Conservation (phyloP, 2,113 vertebrate genomes). For the Aspiorhynchus laticeps region DNA sequence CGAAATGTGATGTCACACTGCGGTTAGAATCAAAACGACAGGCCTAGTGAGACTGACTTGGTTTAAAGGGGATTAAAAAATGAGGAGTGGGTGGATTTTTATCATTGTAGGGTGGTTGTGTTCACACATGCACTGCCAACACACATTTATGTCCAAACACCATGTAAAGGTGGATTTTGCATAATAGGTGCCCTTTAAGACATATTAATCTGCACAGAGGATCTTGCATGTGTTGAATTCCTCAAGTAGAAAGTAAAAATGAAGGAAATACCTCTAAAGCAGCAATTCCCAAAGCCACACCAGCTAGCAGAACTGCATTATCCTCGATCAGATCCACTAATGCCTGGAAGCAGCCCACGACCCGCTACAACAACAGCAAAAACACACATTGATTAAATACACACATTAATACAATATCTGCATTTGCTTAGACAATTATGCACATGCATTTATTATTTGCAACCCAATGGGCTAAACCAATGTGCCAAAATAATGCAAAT, state of each 20-base stretch:
- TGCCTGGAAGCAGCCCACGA: constrained; percentile 56
- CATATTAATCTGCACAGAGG: not conserved
- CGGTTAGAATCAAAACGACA: no score
- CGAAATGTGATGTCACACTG: no score
- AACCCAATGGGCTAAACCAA: not conserved
- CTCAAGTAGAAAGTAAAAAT: not conserved
- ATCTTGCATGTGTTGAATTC: not conserved
- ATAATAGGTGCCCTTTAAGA: no score
- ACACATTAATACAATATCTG: constrained; percentile 33
- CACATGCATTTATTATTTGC: no score
- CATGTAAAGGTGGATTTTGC: no score
- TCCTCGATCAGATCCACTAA: constrained; percentile 55
- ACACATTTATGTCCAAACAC: no score
- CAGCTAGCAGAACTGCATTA: constrained; percentile 60
- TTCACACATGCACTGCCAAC: no score
- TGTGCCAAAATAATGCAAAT: no score
- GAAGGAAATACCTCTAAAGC: constrained; percentile 64
- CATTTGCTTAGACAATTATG: not conserved
- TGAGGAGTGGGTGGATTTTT: no score
- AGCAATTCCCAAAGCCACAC: constrained; percentile 59
- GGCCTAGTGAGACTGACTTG: no score
- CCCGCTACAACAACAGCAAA: not conserved
- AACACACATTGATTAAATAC: not conserved
- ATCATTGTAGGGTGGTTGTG: no score
- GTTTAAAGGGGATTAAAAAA: no score